phyloP scores from a whole-genome alignment of 2,888 invertebrate genomes.

The Chromoteleia sp. region DNA sequence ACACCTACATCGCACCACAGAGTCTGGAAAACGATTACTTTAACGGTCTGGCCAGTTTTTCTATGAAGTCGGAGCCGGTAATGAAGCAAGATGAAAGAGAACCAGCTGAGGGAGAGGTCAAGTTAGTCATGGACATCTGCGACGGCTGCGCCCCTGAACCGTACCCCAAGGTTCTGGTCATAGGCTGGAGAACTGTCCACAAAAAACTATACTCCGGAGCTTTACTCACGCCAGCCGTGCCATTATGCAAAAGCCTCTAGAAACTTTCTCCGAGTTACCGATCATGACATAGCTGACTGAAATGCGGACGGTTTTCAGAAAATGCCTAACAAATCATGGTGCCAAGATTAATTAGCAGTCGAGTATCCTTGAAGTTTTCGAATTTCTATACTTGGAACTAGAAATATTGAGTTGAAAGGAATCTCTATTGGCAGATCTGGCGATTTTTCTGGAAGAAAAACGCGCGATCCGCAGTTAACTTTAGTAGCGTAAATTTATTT shows the following conservation, averaged over 20 bases:
- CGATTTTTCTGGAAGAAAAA: not conserved
- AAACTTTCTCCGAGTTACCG: not conserved
- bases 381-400: constrained; percentile 7
- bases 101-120: constrained; percentile 93
- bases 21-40: constrained; percentile 86
- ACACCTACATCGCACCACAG: constrained; percentile 85
- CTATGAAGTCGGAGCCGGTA: constrained; percentile 81
- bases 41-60: constrained; percentile 89
- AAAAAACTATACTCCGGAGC: constrained; percentile 91
- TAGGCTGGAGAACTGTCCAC: constrained; percentile 91
- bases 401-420: not conserved
- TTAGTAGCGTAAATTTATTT: constrained; percentile 59
- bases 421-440: not conserved
- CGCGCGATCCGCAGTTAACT: not conserved
- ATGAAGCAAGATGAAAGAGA: constrained; percentile 89
- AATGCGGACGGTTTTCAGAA: not conserved
- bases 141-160: constrained; percentile 91
- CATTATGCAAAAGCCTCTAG: constrained; percentile 88
- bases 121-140: constrained; percentile 92
- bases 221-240: constrained; percentile 88
- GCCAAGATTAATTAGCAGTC: constrained; percentile 37
- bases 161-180: constrained; percentile 91
- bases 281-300: not conserved
- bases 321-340: constrained; percentile 43
- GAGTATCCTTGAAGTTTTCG: not conserved